Evolutionary conservation across 2,797 vertebrate genomes (phyloP).

Genomic region (Sebastes oblongus): DNA sequence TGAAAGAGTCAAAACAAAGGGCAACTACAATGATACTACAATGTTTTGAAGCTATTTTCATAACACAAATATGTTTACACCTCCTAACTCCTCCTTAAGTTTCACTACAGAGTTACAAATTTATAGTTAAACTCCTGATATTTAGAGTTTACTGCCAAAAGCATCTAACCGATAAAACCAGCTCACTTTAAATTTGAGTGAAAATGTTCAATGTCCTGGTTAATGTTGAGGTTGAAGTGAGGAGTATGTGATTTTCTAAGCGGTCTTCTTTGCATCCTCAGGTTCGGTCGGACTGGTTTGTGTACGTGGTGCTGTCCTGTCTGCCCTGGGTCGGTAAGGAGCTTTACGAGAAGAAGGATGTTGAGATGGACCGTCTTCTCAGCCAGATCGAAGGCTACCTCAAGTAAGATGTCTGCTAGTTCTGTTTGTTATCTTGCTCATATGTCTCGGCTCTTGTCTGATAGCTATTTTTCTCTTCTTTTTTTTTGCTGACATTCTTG

Average conservation of each 20-base stretch:
- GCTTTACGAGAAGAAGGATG: conserved; percentile 98
- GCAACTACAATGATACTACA: background rate
- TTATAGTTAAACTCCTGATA: background rate
- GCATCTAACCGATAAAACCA: no score
- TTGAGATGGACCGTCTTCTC: conserved; percentile 96
- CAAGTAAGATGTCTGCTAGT: conserved; percentile 82
- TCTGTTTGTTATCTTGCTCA: background rate
- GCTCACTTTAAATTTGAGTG: background rate
- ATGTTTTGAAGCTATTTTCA: background rate
- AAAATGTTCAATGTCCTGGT: background rate
- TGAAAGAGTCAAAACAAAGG: background rate
- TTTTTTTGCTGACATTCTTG: background rate
- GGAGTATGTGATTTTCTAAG: background rate
- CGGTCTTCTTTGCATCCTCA: conserved; percentile 47
- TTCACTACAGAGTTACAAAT: background rate
- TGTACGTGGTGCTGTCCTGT: conserved; percentile 92
- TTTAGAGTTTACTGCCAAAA: no score
- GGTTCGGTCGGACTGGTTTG: conserved; percentile 98
- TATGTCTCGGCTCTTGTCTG: accelerated
- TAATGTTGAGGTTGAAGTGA: background rate
- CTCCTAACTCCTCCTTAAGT: background rate
- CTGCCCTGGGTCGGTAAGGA: conserved; percentile 99
- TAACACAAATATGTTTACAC: background rate
- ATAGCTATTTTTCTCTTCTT: background rate
- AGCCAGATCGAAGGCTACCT: conserved; percentile 94